These are phyloP conservation scores for Nephrocerus scutellatus DNA, from an alignment of 2,888 invertebrate genomes.

Conservation along the genomic window DNA sequence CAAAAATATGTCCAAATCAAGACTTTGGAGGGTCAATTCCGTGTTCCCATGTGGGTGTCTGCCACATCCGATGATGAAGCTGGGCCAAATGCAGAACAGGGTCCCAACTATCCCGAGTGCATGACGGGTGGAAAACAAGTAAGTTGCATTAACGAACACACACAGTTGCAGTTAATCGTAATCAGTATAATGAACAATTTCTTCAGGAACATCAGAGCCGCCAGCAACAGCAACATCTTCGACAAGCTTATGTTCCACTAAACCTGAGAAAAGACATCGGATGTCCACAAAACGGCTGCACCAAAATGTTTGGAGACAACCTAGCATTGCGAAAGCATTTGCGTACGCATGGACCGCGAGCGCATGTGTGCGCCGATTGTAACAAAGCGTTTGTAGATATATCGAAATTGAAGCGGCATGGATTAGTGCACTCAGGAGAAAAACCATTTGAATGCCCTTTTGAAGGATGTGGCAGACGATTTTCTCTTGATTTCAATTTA, in stretches of 20 bases:
- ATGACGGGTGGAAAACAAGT: conserved; percentile 23
- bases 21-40: conserved; percentile 96
- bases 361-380: conserved; percentile 96
- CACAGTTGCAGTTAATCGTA: neutral
- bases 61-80: conserved; percentile 81
- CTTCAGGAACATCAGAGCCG: conserved; percentile 26
- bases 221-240: conserved; percentile 20
- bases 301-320: conserved; percentile 95
- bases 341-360: conserved; percentile 93
- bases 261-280: conserved; percentile 49
- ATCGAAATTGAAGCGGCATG: conserved; percentile 92
- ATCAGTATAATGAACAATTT: conserved; percentile 9
- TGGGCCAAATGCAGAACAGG: conserved; percentile 83
- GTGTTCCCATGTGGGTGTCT: conserved; percentile 96
- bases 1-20: conserved; percentile 97
- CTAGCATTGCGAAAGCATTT: conserved; percentile 96
- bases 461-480: conserved; percentile 95
- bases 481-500: conserved; percentile 93
- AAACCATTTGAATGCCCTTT: conserved; percentile 98
- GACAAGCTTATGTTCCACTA: conserved; percentile 50
- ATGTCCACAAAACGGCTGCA: conserved; percentile 94
- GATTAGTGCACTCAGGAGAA: conserved; percentile 94
- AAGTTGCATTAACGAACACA: no score
- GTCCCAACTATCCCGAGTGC: conserved; percentile 71
- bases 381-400: conserved; percentile 98